Percentiles rank a stretch among this genome's conserved stretches.
phyloP scores from a whole-genome alignment of 2,888 invertebrate genomes.

The Morpho achilles region DNA sequence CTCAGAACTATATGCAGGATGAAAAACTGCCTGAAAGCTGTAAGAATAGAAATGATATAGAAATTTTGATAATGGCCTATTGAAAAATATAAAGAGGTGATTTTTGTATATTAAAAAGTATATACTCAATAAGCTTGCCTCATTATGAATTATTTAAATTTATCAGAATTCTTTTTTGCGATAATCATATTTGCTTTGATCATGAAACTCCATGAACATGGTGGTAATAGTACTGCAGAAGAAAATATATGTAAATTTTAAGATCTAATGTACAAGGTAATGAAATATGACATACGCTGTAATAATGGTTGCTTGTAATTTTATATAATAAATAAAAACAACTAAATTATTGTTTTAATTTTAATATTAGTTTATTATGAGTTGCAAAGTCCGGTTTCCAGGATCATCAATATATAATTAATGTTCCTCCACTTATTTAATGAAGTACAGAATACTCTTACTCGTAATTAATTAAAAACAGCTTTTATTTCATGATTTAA shows the following conservation, averaged over 20 bases:
- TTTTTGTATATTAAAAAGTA: slow-evolving; percentile 5
- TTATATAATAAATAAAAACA: slow-evolving; percentile 68
- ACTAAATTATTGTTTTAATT: slow-evolving; percentile 32
- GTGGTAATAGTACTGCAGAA: not conserved
- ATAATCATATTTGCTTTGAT: slow-evolving; percentile 1
- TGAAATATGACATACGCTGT: slow-evolving; percentile 58
- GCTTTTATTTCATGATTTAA: too few species aligned
- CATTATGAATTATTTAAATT: slow-evolving; percentile 1
- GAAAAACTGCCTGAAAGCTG: slow-evolving; percentile 3
- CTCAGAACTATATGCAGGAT: slow-evolving; percentile 15
- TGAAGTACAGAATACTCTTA: too few species aligned
- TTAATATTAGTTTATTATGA: not conserved
- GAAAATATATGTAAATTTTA: slow-evolving; percentile 31
- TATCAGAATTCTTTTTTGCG: not conserved
- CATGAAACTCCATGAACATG: not conserved
- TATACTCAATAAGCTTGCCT: slow-evolving; percentile 7
- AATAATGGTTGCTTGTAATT: slow-evolving; percentile 76
- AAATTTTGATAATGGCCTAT: slow-evolving; percentile 20
- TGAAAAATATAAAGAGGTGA: slow-evolving; percentile 4
- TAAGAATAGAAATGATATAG: slow-evolving; percentile 19
- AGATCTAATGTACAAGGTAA: slow-evolving; percentile 40
- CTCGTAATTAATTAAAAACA: too few species aligned
- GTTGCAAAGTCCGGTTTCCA: not conserved
- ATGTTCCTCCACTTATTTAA: too few species aligned
- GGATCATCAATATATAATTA: not conserved